Base-by-base conservation (phyloP, 2,113 vertebrate species). In the Triplophysa siluroides region DNA sequence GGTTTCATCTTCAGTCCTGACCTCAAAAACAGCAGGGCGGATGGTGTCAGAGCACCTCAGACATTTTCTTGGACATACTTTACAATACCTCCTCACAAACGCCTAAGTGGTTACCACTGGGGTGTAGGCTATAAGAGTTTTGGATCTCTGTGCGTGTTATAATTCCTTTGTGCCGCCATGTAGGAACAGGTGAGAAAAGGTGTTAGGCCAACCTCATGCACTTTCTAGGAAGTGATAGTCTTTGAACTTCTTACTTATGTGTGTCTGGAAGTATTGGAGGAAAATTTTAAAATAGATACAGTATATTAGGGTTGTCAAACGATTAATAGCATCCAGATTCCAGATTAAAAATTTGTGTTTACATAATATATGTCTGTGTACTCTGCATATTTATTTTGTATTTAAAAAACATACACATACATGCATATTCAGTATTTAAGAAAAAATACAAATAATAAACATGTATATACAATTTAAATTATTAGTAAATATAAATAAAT, bases 51-150 rank as follows among this genome's bases (percentile, higher is more conserved):
- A 62, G 21, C 56, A 47, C 73, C 2, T 18, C 41, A 75, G 16
- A 75, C 10, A 75, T 61, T 58, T 66, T 16, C 47, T 38, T 8
- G 3, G 62, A 52, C 62, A 77, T 23, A 54, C 7, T 45, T 16
- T 24, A 77, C 62, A 38, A 76, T 65, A 54, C 47, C 74, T 50
- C 6, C 45, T 33, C 18, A 76, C 61, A 76, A 76, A 52, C 45
- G 45, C 24, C 7, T 52, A 77, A 77, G 60, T 38, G 24, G 41
- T 54, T 66, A 45, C 47, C 47, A 65, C 61, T 52, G 62, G 14
- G 75, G 75, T 65, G 60, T 52, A 65, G 74, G 61, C 60, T 8
- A 75, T 26, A 13, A 65, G 65, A 65, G 45, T 60, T 63, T 8
- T 3, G 24, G 45, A 77, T 45, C 75, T 65, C 18, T 19, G 5